phyloP scores from a whole-genome alignment of 2,113 vertebrate species.

The Callorhinus ursinus region DNA sequence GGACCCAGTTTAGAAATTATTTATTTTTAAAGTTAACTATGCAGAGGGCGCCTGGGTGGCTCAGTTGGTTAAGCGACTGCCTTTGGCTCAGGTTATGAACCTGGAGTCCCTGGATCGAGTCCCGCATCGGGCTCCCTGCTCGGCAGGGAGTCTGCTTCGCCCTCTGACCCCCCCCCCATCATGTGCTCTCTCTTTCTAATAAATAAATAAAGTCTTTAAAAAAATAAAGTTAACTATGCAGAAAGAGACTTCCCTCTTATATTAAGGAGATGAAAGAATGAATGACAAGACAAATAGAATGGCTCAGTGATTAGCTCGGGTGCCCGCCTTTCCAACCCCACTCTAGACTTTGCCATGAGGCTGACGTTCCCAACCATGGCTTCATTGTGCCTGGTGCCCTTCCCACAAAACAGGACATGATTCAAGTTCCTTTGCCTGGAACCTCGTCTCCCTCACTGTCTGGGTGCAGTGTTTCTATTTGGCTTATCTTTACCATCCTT shows the following conservation, averaged over 20 bases:
- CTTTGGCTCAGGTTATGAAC: no score
- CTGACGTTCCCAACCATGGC: neutral
- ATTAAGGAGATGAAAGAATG: neutral
- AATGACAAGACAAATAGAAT: conserved; percentile 6
- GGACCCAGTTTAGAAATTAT: conserved; percentile 22
- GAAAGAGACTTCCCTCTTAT: conserved; percentile 44
- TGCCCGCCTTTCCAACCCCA: neutral
- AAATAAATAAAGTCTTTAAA: no score
- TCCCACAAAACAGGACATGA: neutral
- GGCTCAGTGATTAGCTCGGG: neutral
- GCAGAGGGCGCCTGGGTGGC: no score
- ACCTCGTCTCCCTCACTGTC: neutral
- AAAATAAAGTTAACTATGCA: neutral
- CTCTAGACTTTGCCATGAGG: neutral
- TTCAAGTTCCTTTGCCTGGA: neutral
- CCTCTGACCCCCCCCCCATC: no score
- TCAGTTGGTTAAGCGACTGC: no score
- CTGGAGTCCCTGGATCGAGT: no score
- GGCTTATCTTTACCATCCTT: neutral
- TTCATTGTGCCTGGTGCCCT: fast-evolving
- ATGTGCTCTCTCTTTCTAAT: no score
- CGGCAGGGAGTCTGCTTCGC: no score
- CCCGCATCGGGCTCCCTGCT: no score
- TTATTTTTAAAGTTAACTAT: conserved; percentile 15
- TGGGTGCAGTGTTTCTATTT: neutral